Base-by-base conservation (phyloP, 2,888 invertebrate genomes). In the Platerodrilus igneus region DNA sequence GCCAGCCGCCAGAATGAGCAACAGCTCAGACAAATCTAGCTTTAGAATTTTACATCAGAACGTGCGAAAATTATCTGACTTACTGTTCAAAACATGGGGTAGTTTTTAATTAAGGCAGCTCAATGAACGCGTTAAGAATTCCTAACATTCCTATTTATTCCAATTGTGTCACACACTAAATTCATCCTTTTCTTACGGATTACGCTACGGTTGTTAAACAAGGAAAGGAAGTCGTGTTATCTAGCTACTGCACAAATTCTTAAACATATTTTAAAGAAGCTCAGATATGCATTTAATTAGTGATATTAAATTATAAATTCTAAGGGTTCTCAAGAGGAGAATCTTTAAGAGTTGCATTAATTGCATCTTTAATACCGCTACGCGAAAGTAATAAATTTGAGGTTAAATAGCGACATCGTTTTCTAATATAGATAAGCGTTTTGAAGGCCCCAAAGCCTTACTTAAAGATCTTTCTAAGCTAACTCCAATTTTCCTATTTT, bases 41-140 rank as follows among this genome's bases (percentile, higher is more conserved):
- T 19, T 21, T 14, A 9, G 26, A 11, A n/a, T 13, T 23, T 29
- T 31, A 45, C 22, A 30, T 26, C 36, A 28, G 29, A 18, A 25
- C 25, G 10, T 13, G 15, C 14, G 28, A 22, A 41, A 41, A 34
- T 15, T 44, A 20, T 36, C 42, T 50, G 61, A 53, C 41, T 58
- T 38, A 45, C 53, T 53, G 47, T 38, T 47, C 51, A 45, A 44
- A 45, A 37, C 46, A 46, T 46, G 40, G 46, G 46, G 63, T 62
- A 63, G 62, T 67, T 67, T 67, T 67, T 67, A 67, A 67, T 67
- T 67, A 67, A 67, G 66, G 66, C 63, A 63, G 64, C 65, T 63
- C 61, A 62, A 65, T 59, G 64, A 58, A 58, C 60, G 59, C 66
- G 64, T 64, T 64, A 67, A 67, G 67, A 66, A 67, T 67, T 64